Percentiles rank a stretch among this genome's conserved stretches.
Conservation (phyloP, 2,797 vertebrate genomes). For the Aphelocoma californica region DNA sequence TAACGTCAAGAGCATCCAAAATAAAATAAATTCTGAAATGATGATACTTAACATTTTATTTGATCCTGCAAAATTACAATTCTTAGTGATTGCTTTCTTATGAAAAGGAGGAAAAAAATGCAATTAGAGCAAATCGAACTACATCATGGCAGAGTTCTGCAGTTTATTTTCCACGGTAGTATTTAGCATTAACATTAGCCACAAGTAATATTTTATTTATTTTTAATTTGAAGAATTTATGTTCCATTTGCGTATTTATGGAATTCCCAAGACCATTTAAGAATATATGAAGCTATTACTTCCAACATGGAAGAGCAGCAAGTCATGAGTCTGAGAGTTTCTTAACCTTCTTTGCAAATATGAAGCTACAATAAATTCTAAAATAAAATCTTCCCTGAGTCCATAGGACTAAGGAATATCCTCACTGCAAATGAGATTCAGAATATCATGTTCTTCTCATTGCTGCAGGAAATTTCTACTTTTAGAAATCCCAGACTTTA, state of each 20-base stretch:
- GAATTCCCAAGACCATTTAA: neutral
- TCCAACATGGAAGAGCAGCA: neutral
- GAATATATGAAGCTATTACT: neutral
- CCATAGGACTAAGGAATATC: neutral
- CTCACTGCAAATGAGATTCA: slow-evolving; percentile 1
- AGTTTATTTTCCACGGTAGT: neutral
- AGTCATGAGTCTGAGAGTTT: neutral
- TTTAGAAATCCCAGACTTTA: neutral
- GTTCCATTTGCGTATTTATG: neutral
- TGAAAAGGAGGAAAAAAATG: neutral
- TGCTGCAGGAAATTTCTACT: neutral
- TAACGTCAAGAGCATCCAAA: neutral
- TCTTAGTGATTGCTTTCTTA: neutral
- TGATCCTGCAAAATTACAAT: neutral
- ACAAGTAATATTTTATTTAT: neutral
- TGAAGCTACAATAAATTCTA: neutral
- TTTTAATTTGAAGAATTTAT: neutral
- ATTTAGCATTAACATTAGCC: neutral
- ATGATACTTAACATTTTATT: neutral
- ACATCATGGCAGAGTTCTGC: neutral
- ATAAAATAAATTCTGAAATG: neutral
- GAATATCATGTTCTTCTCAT: neutral
- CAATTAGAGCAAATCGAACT: neutral
- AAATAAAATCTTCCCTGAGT: slow-evolving; percentile 29
- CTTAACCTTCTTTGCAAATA: neutral